These are phyloP conservation scores for Mactromeris polynyma DNA, from an alignment of 2,888 invertebrate species.

Conservation along the genomic window DNA sequence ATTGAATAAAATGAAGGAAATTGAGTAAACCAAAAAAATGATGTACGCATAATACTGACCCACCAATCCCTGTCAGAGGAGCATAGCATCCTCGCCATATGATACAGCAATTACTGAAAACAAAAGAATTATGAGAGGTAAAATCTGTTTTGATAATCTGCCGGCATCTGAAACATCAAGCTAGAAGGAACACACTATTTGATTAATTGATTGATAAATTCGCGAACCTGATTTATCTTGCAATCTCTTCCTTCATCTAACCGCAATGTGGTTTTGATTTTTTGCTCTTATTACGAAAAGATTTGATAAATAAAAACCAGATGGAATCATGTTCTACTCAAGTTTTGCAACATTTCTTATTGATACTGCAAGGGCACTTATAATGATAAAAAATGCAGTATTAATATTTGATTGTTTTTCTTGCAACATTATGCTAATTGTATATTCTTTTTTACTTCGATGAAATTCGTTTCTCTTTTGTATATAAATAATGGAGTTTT, in stretches of 20 bases:
- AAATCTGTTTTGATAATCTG: neutral
- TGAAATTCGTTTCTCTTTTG: no score
- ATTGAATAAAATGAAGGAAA: no score
- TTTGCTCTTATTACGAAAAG: neutral
- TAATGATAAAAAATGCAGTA: no score
- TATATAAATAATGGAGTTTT: no score
- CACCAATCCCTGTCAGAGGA: neutral
- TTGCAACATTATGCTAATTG: no score
- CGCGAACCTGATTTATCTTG: neutral
- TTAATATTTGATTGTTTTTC: no score
- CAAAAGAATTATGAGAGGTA: neutral
- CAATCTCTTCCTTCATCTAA: neutral
- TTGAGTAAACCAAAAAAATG: no score
- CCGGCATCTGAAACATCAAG: neutral
- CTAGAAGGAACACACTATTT: neutral
- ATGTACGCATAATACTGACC: no score
- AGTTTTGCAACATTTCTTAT: neutral
- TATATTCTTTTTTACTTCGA: no score
- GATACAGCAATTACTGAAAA: neutral
- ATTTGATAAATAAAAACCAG: neutral
- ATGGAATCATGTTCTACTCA: neutral
- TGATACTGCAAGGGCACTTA: no score
- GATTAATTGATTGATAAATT: conserved; percentile 10
- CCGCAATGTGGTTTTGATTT: conserved; percentile 2
- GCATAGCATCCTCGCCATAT: neutral